These are phyloP conservation scores for Mormyrus proboscirostris DNA, from an alignment of 2,797 vertebrate genomes.

Conservation along the genomic window DNA sequence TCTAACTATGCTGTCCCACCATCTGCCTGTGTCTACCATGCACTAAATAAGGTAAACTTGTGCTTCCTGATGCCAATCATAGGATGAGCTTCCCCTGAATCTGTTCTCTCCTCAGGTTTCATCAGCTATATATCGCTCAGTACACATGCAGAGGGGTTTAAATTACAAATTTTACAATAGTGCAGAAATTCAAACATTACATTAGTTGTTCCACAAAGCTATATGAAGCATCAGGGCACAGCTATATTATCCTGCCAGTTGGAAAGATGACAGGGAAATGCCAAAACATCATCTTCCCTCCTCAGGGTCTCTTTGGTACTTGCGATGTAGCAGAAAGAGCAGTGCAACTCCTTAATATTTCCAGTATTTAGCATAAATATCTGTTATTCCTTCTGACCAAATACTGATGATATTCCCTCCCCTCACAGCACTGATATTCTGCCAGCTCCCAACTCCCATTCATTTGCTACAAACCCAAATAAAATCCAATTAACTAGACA, in stretches of 20 bases:
- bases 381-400: constrained; percentile 65
- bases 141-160: not conserved
- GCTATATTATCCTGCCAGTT: not conserved
- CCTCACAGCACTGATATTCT: not conserved
- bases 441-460: not conserved
- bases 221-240: not conserved
- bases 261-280: not conserved
- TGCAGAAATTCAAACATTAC: not conserved
- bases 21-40: not conserved
- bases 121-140: not conserved
- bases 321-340: not conserved
- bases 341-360: not conserved
- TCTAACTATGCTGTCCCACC: not conserved
- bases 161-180: not conserved
- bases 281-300: not conserved
- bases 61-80: not conserved
- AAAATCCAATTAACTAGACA: constrained; percentile 50
- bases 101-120: not conserved
- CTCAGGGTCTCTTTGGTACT: not conserved
- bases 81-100: not conserved
- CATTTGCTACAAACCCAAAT: constrained; percentile 21
- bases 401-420: constrained; percentile 5
- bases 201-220: not conserved
- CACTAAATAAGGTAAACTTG: not conserved
- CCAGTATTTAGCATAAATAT: constrained; percentile 58